A percentile compares a stretch with the other conserved stretches of the same genome.
These are phyloP conservation scores for Drosophila falleni DNA, from an alignment of 2,888 invertebrate species.

Conservation along the genomic window DNA sequence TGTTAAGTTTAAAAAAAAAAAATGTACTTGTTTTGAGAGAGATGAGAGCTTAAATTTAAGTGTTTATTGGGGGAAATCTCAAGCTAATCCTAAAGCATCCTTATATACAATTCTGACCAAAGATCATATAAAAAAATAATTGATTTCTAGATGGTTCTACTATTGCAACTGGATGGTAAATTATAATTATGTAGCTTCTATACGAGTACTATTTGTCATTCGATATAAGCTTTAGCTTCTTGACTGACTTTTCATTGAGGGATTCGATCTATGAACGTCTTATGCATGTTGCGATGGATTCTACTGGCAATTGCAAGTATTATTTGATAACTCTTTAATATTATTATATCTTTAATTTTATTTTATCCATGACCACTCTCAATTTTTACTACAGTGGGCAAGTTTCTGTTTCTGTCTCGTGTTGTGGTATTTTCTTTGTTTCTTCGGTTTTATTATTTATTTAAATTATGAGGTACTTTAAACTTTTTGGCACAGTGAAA, in stretches of 20 bases:
- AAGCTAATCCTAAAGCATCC: conserved; percentile 11
- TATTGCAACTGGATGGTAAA: conserved; percentile 51
- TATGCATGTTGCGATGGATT: conserved; percentile 16
- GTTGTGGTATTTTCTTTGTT: conserved; percentile 26
- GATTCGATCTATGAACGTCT: conserved; percentile 16
- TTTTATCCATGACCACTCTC: conserved; percentile 24
- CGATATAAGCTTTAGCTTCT: conserved; percentile 43
- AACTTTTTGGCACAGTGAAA: conserved; percentile 92
- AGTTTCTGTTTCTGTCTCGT: conserved; percentile 45
- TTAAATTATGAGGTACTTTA: conserved; percentile 90
- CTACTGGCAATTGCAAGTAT: conserved; percentile 19
- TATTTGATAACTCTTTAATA: conserved; percentile 12
- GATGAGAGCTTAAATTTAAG: conserved; percentile 8
- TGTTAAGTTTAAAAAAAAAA: conserved; percentile 9
- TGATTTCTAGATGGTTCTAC: conserved; percentile 18
- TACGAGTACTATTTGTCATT: conserved; percentile 16
- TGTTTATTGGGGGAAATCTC: conserved; percentile 8
- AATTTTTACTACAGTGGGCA: conserved; percentile 42
- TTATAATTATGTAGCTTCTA: conserved; percentile 35
- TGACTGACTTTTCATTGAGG: conserved; percentile 22
- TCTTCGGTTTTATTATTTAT: conserved; percentile 64
- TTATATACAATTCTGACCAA: conserved; percentile 21
- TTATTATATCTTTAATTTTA: conserved; percentile 8
- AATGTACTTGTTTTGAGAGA: conserved; percentile 6
- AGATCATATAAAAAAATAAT: conserved; percentile 14